Base-by-base conservation (phyloP, 2,888 invertebrate genomes). In the Eilema griseolum region DNA sequence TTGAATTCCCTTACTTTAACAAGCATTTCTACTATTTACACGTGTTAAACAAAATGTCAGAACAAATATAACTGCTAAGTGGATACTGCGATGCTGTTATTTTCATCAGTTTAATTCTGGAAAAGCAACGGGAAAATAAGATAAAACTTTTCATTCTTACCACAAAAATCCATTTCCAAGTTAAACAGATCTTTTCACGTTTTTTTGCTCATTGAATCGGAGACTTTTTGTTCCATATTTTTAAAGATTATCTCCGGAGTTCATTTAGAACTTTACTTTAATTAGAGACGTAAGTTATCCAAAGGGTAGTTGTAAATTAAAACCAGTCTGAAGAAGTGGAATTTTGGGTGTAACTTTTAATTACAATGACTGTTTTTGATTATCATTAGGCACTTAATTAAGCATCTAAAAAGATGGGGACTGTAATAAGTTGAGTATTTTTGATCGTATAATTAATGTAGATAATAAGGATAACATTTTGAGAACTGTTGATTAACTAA, bases 81-180 rank as follows among this genome's bases (percentile, higher is more conserved):
- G 62, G 41, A 28, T 65, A 52, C 52, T 60, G n/a, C 31, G 8
- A 52, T 59, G 41, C 72, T 76, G 84, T 85, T 86, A 85, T 87
- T 89, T 88, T 87, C 88, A 90, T 89, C 86, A 87, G 86, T 89
- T 90, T 90, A 90, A 90, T 90, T 88, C 86, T 84, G 85, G 86
- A 89, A 88, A 88, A 88, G 90, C 86, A 88, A 84, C 80, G 83
- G 70, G 76, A 70, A 84, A 88, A 89, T 85, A 86, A 89, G 89
- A 90, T 89, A 89, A 90, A 92, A 90, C 81, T 91, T 90, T 86
- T 80, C 80, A 82, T 85, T 88, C 88, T 90, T 88, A 93, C 92
- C 90, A 88, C 92, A 88, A 87, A 92, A 92, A 92, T 92, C 92
- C 92, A 93, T 93, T 93, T 90, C 88, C 86, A 92, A 92, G 91